Evolutionary conservation across 2,888 invertebrate species (phyloP), one percentile per base, ranked within the genome.

Genomic region (Syrista parreyssii): DNA sequence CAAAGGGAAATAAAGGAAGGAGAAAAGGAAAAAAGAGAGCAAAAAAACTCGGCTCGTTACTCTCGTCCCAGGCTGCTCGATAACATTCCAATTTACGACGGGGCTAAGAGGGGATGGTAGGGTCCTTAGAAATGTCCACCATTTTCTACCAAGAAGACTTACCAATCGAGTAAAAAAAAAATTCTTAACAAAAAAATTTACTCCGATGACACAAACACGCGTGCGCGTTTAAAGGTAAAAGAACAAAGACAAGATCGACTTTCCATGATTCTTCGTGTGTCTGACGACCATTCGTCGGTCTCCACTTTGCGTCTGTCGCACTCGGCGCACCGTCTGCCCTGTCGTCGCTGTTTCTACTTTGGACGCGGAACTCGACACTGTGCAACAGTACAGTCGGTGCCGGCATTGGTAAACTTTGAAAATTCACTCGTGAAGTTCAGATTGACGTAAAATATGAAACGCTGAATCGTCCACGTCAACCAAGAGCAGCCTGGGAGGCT

Each of bases 361-460:
- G 4, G 40, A 15, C 40, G 15, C 40, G 40, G 15, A 1, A 15
- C 40, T 40, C 40, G 40, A 40, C 40, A 1, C 4, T 40, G 30
- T 30, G 30, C 69, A 3, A 69, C 69, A 30, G 11, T 32, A 12
- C 32, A 30, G 69, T 1, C 30, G 69, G 30, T 69, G 69, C 30
- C 69, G 69, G 30, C 11, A 32, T 68, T 55, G 69, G 68, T 31
- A 73, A 79, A 80, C 75, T 81, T 79, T 78, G 34, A 35, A 80
- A 79, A 80, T 84, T 78, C 83, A 79, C 82, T 82, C 83, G 86
- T 85, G 85, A 87, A 88, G 86, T 86, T 88, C 85, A 86, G 87
- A 88, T 87, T 84, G 84, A 83, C 82, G 84, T 31, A 34, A 31
- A 30, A 74, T 76, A 78, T 74, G 55, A 74, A 76, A 33, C n/a